Base-by-base conservation (phyloP, 1,140 invertebrate genomes). In the Drosophila aff. region DNA sequence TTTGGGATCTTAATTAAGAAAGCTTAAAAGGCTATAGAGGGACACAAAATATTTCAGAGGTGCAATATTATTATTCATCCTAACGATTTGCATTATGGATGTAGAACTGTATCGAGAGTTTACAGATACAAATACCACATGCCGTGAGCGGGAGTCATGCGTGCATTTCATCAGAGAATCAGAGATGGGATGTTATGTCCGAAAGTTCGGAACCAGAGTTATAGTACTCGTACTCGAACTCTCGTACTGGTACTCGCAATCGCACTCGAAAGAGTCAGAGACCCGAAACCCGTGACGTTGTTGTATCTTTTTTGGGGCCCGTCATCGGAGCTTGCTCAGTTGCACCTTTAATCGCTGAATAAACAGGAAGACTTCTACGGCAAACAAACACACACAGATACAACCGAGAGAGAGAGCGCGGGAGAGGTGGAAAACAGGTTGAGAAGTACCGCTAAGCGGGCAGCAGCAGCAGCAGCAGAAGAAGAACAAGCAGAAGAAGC, bases 381-480 rank as follows among this genome's bases (percentile, higher is more conserved):
- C 67, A 90, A 91, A 89, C 76, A 90, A 60, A 71, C 67, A 62
- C 59, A 60, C 26, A 68, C 23, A 53, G 40, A 58, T 4, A 33
- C 50, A 61, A 41, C 11, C 52, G 13, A 49, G 55, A 74, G 33
- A 40, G 52, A 36, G 36, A 69, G 64, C 46, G 40, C 44, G 64
- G 58, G 43, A 55, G 64, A 61, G 77, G 73, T 63, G 87, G 64
- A 87, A 92, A 92, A 92, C 91, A 91, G 91, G 91, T 92, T 92
- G 83, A 91, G 86, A 92, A 92, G 91, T 92, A 92, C 91, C 91
- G 91, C 91, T 92, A 92, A 91, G 89, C 87, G 82, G 76, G 69
- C 65, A 68, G 68, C 49, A 43, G 23, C 23, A 23, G 62, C 62
- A 68, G 68, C 46, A 46, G 62, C 59, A 67, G 71, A 46, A 73